A percentile compares a stretch with the other conserved stretches of the same genome.
phyloP scores from a whole-genome alignment of 2,113 vertebrate species.

The Trogon surrucura region DNA sequence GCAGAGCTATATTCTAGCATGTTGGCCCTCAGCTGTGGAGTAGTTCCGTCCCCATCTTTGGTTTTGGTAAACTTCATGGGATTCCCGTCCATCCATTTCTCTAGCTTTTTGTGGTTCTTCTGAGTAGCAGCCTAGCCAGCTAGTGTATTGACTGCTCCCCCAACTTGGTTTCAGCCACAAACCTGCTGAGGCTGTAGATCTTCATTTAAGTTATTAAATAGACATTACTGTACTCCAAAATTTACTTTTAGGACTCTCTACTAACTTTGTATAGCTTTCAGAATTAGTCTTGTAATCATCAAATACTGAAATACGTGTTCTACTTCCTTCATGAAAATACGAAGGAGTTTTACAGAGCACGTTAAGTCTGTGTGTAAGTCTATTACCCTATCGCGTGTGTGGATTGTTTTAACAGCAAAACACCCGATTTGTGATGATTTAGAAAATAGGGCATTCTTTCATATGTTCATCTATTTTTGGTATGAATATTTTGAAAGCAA shows the following conservation, averaged over 20 bases:
- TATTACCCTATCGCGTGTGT: rapidly evolving
- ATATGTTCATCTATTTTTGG: neutral
- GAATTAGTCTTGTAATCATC: neutral
- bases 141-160: neutral
- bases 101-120: neutral
- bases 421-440: neutral
- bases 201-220: neutral
- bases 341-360: neutral
- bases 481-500: neutral
- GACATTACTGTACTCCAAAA: neutral
- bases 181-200: neutral
- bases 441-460: neutral
- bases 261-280: neutral
- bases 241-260: neutral
- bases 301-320: neutral
- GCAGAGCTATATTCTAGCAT: neutral
- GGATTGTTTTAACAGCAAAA: neutral
- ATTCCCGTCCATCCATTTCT: neutral
- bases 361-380: neutral
- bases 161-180: neutral
- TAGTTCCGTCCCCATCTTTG: neutral
- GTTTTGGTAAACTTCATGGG: neutral
- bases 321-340: neutral
- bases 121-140: neutral
- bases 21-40: neutral